Base-by-base conservation (phyloP, 2,113 vertebrate species). In the Callipepla squamata region DNA sequence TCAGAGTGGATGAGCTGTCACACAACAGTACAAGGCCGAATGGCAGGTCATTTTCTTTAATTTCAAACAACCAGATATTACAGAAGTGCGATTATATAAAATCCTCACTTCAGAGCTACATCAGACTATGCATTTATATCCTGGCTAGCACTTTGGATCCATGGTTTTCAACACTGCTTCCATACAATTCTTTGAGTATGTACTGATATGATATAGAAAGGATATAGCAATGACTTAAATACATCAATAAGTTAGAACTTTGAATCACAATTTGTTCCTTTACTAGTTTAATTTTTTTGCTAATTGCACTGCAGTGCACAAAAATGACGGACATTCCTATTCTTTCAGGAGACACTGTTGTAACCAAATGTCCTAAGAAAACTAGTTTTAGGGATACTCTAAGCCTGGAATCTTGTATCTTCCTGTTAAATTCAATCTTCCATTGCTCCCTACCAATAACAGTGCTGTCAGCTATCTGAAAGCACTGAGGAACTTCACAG, bases 51-150 rank as follows among this genome's bases (percentile, higher is more conserved):
- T 89, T 81, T 88, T 87, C 44, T 94, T 88, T 83, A 83, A 62
- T 86, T 89, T 86, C 53, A 96, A 86, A 85, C 66, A 78, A 78
- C 15, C n/a, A 93, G 57, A 81, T 74, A 93, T 50, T 80, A 83
- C 63, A 89, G 77, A 84, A 87, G 80, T 79, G 68, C 42, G 63
- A 70, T 93, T 91, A 86, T 47, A 32, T 65, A 91, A 96, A 51
- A 53, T 67, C 21, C 48, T 87, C 32, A 38, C 63, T 69, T 83
- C 69, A 89, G 32, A 40, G 70, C 80, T 82, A 76, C 84, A 73
- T 59, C 45, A 78, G 79, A 85, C 57, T 55, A 67, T 5, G 1
- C 61, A 70, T 80, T 93, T 88, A 57, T 78, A 80, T n/a, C 11
- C 28, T 2, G 18, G 21, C 51, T 58, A 66, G 51, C 48, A 68